phyloP scores from a whole-genome alignment of 2,888 invertebrate genomes.

The Amphipoea oculea region DNA sequence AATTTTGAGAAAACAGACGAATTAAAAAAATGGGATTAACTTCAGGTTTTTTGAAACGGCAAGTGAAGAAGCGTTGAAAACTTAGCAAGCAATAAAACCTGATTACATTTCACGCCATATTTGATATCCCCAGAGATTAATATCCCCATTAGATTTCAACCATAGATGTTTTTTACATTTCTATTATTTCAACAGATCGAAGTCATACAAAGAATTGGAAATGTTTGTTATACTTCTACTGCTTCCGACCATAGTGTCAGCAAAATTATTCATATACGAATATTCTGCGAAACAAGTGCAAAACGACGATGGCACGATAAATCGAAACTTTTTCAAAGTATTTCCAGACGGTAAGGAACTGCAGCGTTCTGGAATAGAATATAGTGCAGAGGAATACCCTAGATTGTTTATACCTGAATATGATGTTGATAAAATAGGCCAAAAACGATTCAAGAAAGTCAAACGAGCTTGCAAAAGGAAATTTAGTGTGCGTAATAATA shows the following conservation, averaged over 20 bases:
- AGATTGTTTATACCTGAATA: not conserved
- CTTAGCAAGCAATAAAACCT: conserved; percentile 42
- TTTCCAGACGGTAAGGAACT: not conserved
- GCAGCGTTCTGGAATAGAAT: too few relatives aligned
- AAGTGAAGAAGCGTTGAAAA: conserved; percentile 9
- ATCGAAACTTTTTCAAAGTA: not conserved
- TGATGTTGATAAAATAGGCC: conserved; percentile 13
- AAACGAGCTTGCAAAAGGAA: not conserved
- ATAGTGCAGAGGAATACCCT: rapidly evolving
- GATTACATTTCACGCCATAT: conserved; percentile 34
- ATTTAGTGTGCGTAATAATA: not conserved
- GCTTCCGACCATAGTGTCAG: conserved; percentile 3
- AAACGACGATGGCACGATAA: conserved; percentile 21
- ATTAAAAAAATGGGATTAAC: too few relatives aligned
- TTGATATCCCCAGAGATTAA: not conserved
- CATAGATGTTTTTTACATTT: too few relatives aligned
- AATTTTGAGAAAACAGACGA: not conserved
- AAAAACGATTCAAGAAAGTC: conserved; percentile 34
- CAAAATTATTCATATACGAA: conserved; percentile 12
- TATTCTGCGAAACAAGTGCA: conserved; percentile 24
- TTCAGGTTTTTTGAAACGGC: not conserved
- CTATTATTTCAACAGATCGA: not conserved
- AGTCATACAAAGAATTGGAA: conserved; percentile 22
- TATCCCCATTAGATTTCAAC: not conserved
- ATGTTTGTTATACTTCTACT: conserved; percentile 44